phyloP scores from a whole-genome alignment of 2,888 invertebrate species.

The Lagria hirta region DNA sequence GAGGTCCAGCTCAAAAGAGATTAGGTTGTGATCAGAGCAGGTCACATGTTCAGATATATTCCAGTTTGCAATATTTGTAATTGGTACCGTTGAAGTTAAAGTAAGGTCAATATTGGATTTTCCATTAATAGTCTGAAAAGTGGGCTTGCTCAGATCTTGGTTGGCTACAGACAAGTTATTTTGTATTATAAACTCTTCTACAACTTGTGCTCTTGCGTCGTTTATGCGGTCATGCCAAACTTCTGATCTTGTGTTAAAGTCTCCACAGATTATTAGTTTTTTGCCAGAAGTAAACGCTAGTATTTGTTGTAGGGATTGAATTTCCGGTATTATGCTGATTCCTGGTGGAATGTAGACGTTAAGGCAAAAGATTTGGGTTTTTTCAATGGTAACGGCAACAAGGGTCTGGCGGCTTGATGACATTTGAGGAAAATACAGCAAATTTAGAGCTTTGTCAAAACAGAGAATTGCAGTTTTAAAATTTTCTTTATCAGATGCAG shows the following conservation, averaged over 20 bases:
- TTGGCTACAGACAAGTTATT: constrained; percentile 8
- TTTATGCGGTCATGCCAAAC: neutral
- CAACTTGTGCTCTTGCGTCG: constrained; percentile 1
- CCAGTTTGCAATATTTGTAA: neutral
- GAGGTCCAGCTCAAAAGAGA: neutral
- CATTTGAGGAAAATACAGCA: neutral
- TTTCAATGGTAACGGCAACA: no score
- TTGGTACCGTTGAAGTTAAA: neutral
- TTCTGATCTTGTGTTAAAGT: constrained; percentile 6
- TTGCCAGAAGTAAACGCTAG: no score
- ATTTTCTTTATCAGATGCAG: constrained; percentile 2
- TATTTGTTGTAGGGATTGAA: no score
- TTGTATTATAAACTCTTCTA: constrained; percentile 7
- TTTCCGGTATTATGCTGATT: no score
- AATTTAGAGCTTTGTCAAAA: neutral
- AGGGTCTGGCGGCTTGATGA: no score
- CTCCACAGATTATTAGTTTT: constrained; percentile 4
- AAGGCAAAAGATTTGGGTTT: no score
- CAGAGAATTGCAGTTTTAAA: constrained; percentile 3
- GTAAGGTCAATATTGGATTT: constrained; percentile 6
- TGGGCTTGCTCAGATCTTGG: neutral
- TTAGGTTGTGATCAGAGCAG: constrained; percentile 3
- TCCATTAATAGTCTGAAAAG: constrained; percentile 16
- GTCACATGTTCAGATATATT: constrained; percentile 1
- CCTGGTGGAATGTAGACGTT: no score